phyloP scores from a whole-genome alignment of 1,140 invertebrate species.

The Papilio glaucus region DNA sequence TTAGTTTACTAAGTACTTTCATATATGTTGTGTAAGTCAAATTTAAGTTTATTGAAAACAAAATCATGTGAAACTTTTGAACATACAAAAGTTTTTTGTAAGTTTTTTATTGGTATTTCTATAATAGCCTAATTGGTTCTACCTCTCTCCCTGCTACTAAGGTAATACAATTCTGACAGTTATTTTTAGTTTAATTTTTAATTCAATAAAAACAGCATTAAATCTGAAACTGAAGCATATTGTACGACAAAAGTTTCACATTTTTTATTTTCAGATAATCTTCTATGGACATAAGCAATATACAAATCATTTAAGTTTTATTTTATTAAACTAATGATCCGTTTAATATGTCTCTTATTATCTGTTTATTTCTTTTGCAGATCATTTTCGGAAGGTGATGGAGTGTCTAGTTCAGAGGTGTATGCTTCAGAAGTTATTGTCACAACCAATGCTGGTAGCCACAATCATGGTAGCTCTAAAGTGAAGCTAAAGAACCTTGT shows the following conservation, averaged over 20 bases:
- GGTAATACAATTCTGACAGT: too few species aligned
- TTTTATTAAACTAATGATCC: neutral
- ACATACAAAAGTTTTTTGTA: neutral
- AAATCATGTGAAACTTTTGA: neutral
- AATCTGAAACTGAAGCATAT: too few species aligned
- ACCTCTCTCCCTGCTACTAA: too few species aligned
- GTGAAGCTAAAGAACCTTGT: slow-evolving; percentile 96
- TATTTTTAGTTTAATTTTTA: too few species aligned
- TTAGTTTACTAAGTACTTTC: too few species aligned
- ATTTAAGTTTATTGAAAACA: neutral
- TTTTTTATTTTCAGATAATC: too few species aligned
- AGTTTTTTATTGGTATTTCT: slow-evolving; percentile 9
- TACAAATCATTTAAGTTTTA: too few species aligned
- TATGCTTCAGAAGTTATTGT: slow-evolving; percentile 88
- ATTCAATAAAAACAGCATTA: too few species aligned
- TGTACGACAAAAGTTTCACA: too few species aligned
- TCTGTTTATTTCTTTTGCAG: slow-evolving; percentile 73
- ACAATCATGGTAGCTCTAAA: slow-evolving; percentile 92
- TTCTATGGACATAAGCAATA: too few species aligned
- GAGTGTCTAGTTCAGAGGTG: slow-evolving; percentile 87
- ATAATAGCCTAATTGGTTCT: neutral
- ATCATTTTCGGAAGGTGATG: slow-evolving; percentile 88
- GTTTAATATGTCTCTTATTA: neutral
- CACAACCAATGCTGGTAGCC: slow-evolving; percentile 86
- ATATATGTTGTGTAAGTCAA: neutral